Base-by-base conservation (phyloP, 23 tunicate species). In the Diplosoma virens region DNA sequence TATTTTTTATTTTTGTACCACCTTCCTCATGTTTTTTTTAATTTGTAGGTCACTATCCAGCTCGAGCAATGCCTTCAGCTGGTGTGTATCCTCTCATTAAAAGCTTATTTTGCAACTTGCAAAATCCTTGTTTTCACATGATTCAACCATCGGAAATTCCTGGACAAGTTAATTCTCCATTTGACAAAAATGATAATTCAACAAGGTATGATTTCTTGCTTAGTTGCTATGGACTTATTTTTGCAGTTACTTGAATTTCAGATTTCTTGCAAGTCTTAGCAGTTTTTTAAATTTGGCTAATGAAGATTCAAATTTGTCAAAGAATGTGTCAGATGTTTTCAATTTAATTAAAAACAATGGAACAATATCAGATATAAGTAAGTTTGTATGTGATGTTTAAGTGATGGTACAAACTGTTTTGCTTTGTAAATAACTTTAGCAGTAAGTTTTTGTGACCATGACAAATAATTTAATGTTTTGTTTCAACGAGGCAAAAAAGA, bases 81-180 rank as follows among this genome's bases (percentile, higher is more conserved):
- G 99, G 99, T 6, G 87, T 95, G 20, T 84, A 93, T 81, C 99
- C 99, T 3, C 84, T 96, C 93, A 36, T 95, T n/a, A 88, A 95
- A 59, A 84, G 94, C 24, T 34, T 89, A 36, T 17, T 84, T 20
- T 95, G 99, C 60, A 88, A 89, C 74, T 53, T 89, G 23, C 67
- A 76, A 30, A 93, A 82, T 56, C 94, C 98, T 3, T 94, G 99
- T 67, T 87, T 83, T 32, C 45, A 52, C 30, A 58, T 25, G 16
- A 47, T 37, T 16, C 74, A 88, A 18, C 86, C 99, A 24, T 87
- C 95, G 0, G 99, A 94, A 76, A 54, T 79, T 33, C 95, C 99
- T 11, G 99, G 99, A 5, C 90, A 85, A 75, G 69, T 92, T 25
- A 92, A 92, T 53, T 53, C 71, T 5, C 90, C 86, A 18, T 30